phyloP scores from a whole-genome alignment of 2,888 invertebrate species.

The Mycalesis mineus region DNA sequence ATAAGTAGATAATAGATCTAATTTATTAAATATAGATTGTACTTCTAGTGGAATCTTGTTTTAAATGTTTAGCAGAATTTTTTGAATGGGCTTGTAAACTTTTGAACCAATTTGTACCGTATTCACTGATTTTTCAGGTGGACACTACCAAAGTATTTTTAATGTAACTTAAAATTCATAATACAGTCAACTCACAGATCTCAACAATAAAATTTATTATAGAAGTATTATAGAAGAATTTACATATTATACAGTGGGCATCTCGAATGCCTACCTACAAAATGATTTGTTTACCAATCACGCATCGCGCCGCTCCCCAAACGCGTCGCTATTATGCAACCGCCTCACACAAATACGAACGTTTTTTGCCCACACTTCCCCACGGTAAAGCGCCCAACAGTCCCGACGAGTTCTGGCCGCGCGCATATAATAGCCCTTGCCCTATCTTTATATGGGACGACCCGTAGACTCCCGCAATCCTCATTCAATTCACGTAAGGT shows the following conservation, averaged over 20 bases:
- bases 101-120: no score
- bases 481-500: constrained; percentile 78
- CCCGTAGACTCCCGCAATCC: constrained; percentile 74
- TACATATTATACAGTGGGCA: constrained; percentile 33
- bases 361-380: constrained; percentile 62
- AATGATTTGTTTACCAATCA: constrained; percentile 51
- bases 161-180: background rate
- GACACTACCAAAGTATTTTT: background rate
- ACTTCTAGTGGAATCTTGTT: no score
- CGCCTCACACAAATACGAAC: constrained; percentile 55
- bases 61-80: no score
- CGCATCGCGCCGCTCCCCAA: constrained; percentile 57
- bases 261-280: constrained; percentile 27
- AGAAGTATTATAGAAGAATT: no score
- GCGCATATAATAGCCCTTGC: constrained; percentile 69
- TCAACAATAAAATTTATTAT: background rate
- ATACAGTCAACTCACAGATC: background rate
- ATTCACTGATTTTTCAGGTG: no score
- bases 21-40: no score
- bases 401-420: constrained; percentile 48
- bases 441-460: constrained; percentile 77
- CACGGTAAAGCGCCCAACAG: constrained; percentile 62
- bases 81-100: no score
- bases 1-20: no score
- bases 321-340: constrained; percentile 67